Percentiles rank a stretch among this genome's conserved stretches.
Conservation (phyloP, 2,797 vertebrate genomes). For the Darevskia mixta region DNA sequence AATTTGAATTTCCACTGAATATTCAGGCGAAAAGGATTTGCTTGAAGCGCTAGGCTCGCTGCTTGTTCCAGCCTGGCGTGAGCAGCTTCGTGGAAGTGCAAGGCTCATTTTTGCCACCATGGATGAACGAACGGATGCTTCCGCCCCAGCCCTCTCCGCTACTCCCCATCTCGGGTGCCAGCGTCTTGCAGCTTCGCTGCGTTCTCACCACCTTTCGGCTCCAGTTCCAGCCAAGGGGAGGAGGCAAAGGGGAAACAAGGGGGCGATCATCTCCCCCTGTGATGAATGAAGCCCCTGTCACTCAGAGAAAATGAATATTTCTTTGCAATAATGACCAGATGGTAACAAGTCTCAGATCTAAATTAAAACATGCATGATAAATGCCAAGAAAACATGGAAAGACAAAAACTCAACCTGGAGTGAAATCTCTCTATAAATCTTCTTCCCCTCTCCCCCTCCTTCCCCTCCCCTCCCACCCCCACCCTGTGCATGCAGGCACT, state of each 20-base stretch:
- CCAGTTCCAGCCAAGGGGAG: slow-evolving; percentile 72
- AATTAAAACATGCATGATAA: slow-evolving; percentile 90
- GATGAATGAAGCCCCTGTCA: slow-evolving; percentile 84
- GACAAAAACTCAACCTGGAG: slow-evolving; percentile 86
- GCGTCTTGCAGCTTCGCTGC: slow-evolving; percentile 55
- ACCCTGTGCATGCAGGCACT: slow-evolving; percentile 69
- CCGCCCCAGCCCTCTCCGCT: neutral
- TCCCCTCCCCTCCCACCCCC: slow-evolving; percentile 26
- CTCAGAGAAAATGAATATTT: slow-evolving; percentile 87
- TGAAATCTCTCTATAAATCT: slow-evolving; percentile 88
- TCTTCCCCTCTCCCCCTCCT: slow-evolving; percentile 46
- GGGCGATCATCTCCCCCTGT: slow-evolving; percentile 77
- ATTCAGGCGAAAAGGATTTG: neutral
- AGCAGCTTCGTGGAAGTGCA: neutral
- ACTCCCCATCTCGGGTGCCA: slow-evolving; percentile 40
- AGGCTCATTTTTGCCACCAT: neutral
- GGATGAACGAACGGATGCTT: neutral
- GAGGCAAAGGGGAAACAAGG: slow-evolving; percentile 50
- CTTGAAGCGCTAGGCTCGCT: neutral
- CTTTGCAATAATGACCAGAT: slow-evolving; percentile 88
- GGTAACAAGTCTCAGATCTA: slow-evolving; percentile 86
- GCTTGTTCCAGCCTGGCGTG: neutral
- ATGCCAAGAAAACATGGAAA: slow-evolving; percentile 88
- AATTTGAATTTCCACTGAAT: neutral
- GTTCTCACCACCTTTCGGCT: slow-evolving; percentile 67